Percentiles rank a stretch among this genome's conserved stretches.
These are phyloP conservation scores for Gymnoscopelus microlampas DNA, from an alignment of 2,797 vertebrate species.

Conservation along the genomic window DNA sequence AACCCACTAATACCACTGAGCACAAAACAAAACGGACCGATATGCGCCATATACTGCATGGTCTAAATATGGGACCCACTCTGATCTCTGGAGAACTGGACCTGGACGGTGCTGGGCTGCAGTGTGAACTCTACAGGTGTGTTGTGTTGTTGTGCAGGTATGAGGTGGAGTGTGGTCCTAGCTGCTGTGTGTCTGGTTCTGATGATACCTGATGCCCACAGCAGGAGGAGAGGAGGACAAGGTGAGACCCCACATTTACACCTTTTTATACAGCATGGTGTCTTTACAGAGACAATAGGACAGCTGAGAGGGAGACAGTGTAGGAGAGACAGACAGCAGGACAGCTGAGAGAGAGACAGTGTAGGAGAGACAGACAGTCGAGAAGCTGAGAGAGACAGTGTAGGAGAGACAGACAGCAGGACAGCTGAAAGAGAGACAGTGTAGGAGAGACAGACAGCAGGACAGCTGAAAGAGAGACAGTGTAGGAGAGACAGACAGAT, in stretches of 20 bases:
- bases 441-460: not conserved
- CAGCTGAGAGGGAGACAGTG: too few species aligned
- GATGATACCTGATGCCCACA: conserved; percentile 62
- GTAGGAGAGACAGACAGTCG: not conserved
- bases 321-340: not conserved
- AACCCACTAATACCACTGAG: too few species aligned
- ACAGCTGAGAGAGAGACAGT: not conserved
- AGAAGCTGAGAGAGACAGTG: not conserved
- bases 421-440: too few species aligned
- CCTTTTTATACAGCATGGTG: too few species aligned
- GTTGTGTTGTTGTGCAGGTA: conserved; percentile 59
- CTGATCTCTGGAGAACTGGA: too few species aligned
- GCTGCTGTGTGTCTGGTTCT: conserved; percentile 75
- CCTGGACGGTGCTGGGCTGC: conserved; percentile 10
- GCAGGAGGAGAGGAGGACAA: conserved; percentile 49
- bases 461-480: not conserved
- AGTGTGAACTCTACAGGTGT: conserved; percentile 3
- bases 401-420: not conserved
- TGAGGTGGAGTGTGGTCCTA: conserved; percentile 76
- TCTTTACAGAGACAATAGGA: too few species aligned
- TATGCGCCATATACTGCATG: too few species aligned
- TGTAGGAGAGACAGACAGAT: not conserved
- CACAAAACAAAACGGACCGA: too few species aligned
- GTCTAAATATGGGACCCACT: too few species aligned
- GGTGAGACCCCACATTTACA: conserved; percentile 43